These are phyloP conservation scores for Nebria brevicollis DNA, from an alignment of 2,888 invertebrate genomes.

Conservation along the genomic window DNA sequence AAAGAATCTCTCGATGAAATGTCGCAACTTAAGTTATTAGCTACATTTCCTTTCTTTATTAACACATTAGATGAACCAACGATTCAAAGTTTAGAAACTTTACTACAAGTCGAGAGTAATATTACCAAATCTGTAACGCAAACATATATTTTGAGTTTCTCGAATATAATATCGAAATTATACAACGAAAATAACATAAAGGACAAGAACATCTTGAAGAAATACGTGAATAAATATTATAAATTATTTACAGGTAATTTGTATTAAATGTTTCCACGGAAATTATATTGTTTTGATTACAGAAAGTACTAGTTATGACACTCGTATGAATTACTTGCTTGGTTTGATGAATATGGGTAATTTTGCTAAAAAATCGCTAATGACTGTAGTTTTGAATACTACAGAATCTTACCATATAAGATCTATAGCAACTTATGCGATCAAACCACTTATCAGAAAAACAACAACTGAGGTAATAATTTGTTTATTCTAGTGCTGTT, in stretches of 20 bases:
- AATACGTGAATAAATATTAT: conserved; percentile 7
- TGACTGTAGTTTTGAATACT: conserved; percentile 27
- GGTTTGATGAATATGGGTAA: conserved; percentile 37
- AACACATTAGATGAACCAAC: neutral
- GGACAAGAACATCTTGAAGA: neutral
- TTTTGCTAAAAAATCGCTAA: conserved; percentile 14
- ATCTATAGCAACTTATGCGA: conserved; percentile 27
- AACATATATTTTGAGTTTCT: neutral
- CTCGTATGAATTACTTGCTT: conserved; percentile 34
- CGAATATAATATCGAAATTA: conserved; percentile 6
- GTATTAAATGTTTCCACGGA: neutral
- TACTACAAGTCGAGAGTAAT: neutral
- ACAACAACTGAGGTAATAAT: conserved; percentile 23
- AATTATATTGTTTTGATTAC: neutral
- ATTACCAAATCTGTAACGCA: neutral
- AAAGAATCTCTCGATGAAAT: neutral
- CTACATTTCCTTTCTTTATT: neutral
- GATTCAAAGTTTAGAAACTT: neutral
- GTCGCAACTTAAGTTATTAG: neutral
- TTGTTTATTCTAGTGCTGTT: neutral
- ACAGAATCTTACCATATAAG: conserved; percentile 28
- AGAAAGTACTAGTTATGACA: conserved; percentile 29
- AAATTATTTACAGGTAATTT: conserved; percentile 16
- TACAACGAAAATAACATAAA: neutral
- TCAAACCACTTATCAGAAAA: conserved; percentile 19